Percentiles rank a stretch among this genome's conserved stretches.
These are phyloP conservation scores for Cenopis cana DNA, from an alignment of 2,888 invertebrate species.

Conservation along the genomic window DNA sequence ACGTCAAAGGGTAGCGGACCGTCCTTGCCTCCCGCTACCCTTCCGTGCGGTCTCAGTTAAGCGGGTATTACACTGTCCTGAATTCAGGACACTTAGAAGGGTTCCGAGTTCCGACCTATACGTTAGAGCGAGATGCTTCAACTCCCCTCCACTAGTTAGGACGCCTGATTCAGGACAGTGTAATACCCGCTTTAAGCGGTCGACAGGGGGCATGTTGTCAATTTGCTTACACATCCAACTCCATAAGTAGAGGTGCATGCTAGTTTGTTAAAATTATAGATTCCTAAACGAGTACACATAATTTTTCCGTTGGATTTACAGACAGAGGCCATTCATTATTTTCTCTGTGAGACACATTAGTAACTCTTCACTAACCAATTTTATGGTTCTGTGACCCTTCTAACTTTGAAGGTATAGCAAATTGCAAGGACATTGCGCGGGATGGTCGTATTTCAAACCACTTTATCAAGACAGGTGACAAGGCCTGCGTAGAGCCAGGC, in stretches of 20 bases:
- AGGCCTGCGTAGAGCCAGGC: background rate
- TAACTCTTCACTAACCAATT: background rate
- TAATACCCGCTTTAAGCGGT: background rate
- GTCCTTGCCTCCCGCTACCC: no score
- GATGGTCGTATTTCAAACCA: conserved; percentile 31
- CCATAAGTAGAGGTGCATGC: background rate
- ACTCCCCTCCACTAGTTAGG: no score
- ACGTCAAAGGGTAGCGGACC: no score
- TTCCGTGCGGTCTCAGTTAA: no score
- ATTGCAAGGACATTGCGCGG: conserved; percentile 21
- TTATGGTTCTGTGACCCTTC: conserved; percentile 2
- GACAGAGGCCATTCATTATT: background rate
- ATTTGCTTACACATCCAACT: background rate
- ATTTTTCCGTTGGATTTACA: background rate
- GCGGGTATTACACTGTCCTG: no score
- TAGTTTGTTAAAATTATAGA: background rate
- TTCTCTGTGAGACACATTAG: background rate
- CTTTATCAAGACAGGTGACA: conserved; percentile 35
- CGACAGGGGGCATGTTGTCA: background rate
- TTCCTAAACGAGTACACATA: background rate
- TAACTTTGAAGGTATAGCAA: conserved; percentile 10
- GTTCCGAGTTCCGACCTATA: no score
- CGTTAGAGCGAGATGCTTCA: no score
- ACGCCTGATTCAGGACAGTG: no score
- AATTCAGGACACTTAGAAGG: no score